phyloP scores from a whole-genome alignment of 2,888 invertebrate genomes.

The Morpho helenor region DNA sequence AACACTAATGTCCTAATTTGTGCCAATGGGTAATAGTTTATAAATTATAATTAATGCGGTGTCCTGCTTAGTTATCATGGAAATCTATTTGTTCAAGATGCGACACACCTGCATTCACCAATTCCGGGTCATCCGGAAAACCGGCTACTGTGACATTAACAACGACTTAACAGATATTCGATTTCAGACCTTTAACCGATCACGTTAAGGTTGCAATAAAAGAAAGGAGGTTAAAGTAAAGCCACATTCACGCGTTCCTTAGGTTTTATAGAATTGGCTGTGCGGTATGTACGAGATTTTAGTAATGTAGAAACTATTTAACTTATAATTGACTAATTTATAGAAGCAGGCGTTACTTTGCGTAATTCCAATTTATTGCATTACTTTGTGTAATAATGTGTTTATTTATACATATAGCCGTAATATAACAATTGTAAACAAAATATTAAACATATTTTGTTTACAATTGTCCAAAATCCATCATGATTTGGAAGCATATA shows the following conservation, averaged over 20 bases:
- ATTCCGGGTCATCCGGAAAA: slow-evolving; percentile 34
- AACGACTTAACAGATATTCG: slow-evolving; percentile 21
- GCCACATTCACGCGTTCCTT: slow-evolving; percentile 13
- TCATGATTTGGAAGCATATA: no score
- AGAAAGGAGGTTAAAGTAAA: slow-evolving; percentile 6
- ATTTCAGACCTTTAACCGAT: slow-evolving; percentile 12
- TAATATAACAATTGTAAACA: no score
- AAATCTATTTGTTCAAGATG: slow-evolving; percentile 20
- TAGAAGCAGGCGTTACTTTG: no score
- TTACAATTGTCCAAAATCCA: no score
- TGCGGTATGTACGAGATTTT: slow-evolving; percentile 1
- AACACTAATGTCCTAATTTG: slow-evolving; percentile 8
- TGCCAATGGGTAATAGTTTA: not conserved
- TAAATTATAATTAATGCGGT: slow-evolving; percentile 6
- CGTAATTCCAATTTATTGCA: no score
- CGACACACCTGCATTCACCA: slow-evolving; percentile 28
- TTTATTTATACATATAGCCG: no score
- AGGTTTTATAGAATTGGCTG: slow-evolving; percentile 4
- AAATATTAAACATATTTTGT: no score
- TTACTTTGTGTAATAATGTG: no score
- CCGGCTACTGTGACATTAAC: slow-evolving; percentile 32
- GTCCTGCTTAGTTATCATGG: slow-evolving; percentile 12
- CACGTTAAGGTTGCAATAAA: slow-evolving; percentile 14
- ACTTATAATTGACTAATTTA: no score
- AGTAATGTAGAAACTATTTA: no score